Evolutionary conservation across 2,888 invertebrate species (phyloP).

Genomic region (Brenthis ino): DNA sequence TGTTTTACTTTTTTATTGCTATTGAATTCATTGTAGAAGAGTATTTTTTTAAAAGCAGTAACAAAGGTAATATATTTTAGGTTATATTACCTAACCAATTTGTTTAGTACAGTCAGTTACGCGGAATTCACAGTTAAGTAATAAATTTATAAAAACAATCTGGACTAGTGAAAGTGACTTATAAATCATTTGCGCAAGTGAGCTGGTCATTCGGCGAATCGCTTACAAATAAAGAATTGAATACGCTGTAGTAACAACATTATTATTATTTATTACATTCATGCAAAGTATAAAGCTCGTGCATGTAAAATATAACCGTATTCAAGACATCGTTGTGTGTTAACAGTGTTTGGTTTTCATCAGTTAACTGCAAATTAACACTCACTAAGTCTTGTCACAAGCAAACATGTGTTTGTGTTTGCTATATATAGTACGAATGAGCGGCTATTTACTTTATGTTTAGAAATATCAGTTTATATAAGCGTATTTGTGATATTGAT

Average conservation of each 20-base stretch:
- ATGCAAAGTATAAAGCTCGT: background rate
- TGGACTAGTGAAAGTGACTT: slow-evolving; percentile 9
- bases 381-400: slow-evolving; percentile 41
- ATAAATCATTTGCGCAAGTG: slow-evolving; percentile 20
- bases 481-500: too few relatives aligned
- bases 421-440: slow-evolving; percentile 10
- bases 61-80: too few relatives aligned
- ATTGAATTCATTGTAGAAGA: too few relatives aligned
- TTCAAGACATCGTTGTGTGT: slow-evolving; percentile 29
- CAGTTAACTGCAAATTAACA: slow-evolving; percentile 48
- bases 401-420: slow-evolving; percentile 30
- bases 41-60: too few relatives aligned
- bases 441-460: slow-evolving; percentile 8
- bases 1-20: too few relatives aligned
- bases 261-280: background rate
- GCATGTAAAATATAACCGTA: slow-evolving; percentile 26
- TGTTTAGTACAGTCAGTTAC: background rate
- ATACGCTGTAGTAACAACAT: background rate
- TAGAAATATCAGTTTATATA: background rate
- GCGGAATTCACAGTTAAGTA: slow-evolving; percentile 1
- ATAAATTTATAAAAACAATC: slow-evolving; percentile 7
- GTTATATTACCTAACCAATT: too few relatives aligned
- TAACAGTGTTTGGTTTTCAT: slow-evolving; percentile 44
- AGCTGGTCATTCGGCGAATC: slow-evolving; percentile 10
- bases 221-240: slow-evolving; percentile 3